Evolutionary conservation across 2,888 invertebrate species (phyloP).

Genomic region (Apamea monoglypha): DNA sequence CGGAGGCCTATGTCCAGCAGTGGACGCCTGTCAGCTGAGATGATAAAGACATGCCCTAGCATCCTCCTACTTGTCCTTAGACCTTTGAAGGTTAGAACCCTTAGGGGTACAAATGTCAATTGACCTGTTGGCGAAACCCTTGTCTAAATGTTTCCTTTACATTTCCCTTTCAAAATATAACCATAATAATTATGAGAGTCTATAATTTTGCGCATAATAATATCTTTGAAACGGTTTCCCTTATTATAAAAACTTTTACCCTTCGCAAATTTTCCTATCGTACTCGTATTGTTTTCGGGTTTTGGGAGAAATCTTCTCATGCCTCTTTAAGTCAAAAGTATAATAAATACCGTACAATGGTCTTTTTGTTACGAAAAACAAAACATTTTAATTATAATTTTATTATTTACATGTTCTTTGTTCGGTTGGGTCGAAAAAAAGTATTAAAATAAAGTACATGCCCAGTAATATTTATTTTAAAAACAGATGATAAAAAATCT

Average conservation of each 20-base stretch:
- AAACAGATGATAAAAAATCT: neutral
- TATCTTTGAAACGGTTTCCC: constrained; percentile 12
- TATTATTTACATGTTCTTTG: constrained; percentile 14
- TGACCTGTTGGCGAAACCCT: neutral
- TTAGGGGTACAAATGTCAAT: neutral
- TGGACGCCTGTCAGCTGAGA: neutral
- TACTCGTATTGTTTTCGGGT: constrained; percentile 21
- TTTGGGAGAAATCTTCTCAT: constrained; percentile 7
- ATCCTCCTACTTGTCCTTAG: neutral
- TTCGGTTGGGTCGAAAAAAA: neutral
- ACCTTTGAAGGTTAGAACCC: neutral
- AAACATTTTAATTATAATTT: constrained; percentile 17
- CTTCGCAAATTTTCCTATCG: constrained; percentile 2
- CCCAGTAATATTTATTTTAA: neutral
- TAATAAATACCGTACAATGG: constrained; percentile 11
- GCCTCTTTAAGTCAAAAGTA: constrained; percentile 1
- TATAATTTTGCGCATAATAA: constrained; percentile 5
- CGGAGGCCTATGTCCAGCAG: no score
- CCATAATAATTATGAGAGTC: neutral
- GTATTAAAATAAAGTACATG: neutral
- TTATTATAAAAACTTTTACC: constrained; percentile 4
- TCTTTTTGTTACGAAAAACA: constrained; percentile 15
- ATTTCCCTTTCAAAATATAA: neutral
- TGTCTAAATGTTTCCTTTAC: neutral
- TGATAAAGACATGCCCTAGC: neutral